phyloP scores from a whole-genome alignment of 1,140 invertebrate genomes.

The Choristoneura fumiferana region DNA sequence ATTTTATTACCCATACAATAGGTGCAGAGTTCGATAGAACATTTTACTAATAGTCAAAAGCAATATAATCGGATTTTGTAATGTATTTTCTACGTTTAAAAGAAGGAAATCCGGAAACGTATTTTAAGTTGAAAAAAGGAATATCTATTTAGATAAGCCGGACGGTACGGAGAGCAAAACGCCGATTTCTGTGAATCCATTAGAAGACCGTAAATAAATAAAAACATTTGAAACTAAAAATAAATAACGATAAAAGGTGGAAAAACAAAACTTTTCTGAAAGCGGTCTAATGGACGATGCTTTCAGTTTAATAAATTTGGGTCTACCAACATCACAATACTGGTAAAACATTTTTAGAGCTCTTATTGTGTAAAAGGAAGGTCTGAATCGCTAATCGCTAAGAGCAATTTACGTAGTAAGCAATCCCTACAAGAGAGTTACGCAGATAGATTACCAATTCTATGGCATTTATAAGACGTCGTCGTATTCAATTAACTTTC shows the following conservation, averaged over 20 bases:
- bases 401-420: conserved; percentile 41
- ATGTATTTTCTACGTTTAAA: no score
- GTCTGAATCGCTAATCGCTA: conserved; percentile 35
- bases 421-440: conserved; percentile 50
- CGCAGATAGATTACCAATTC: conserved; percentile 50
- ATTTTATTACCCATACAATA: conserved; percentile 23
- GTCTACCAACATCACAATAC: no score
- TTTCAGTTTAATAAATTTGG: no score
- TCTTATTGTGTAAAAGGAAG: no score
- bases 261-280: no score
- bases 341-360: no score
- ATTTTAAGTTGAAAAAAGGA: conserved; percentile 20
- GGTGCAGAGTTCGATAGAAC: no score
- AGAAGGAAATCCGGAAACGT: no score
- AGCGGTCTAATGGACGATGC: no score
- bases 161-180: background rate
- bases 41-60: no score
- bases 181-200: conserved; percentile 5
- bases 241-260: no score
- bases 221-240: background rate
- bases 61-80: no score
- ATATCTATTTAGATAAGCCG: background rate
- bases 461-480: conserved; percentile 25
- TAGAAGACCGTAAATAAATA: conserved; percentile 11
- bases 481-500: conserved; percentile 2